These are phyloP conservation scores for Bursaphelenchus mucronatus DNA, from an alignment of 1,140 invertebrate genomes.

Conservation along the genomic window DNA sequence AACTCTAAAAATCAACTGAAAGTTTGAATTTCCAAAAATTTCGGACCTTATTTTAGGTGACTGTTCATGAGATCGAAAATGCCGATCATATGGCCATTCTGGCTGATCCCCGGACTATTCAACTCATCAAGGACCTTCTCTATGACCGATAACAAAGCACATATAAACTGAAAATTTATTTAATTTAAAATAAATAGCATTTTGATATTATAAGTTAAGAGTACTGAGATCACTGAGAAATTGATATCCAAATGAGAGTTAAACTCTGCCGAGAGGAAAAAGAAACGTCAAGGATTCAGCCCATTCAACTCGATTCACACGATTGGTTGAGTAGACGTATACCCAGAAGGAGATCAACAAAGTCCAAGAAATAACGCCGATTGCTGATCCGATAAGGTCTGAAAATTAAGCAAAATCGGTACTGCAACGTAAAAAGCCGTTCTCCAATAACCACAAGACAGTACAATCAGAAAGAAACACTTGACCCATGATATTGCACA, in stretches of 20 bases:
- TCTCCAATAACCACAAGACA: too few relatives aligned
- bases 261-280: slow-evolving; percentile 12
- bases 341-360: background rate
- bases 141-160: slow-evolving; percentile 28
- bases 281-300: slow-evolving; percentile 14
- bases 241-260: background rate
- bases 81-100: slow-evolving; percentile 46
- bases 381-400: background rate
- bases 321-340: slow-evolving; percentile 6
- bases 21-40: background rate
- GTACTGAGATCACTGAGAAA: background rate
- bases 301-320: slow-evolving; percentile 10
- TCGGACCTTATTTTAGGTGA: slow-evolving; percentile 26
- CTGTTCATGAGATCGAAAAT: slow-evolving; percentile 19
- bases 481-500: too few relatives aligned
- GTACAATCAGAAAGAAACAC: too few relatives aligned
- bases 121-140: slow-evolving; percentile 31
- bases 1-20: background rate
- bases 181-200: background rate
- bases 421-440: background rate
- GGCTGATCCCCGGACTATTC: slow-evolving; percentile 37
- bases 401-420: background rate
- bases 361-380: slow-evolving; percentile 11
- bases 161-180: slow-evolving; percentile 9
- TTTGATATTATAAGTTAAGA: background rate